These are phyloP conservation scores for Drosophila orosa DNA, from an alignment of 1,140 invertebrate genomes.

Conservation along the genomic window DNA sequence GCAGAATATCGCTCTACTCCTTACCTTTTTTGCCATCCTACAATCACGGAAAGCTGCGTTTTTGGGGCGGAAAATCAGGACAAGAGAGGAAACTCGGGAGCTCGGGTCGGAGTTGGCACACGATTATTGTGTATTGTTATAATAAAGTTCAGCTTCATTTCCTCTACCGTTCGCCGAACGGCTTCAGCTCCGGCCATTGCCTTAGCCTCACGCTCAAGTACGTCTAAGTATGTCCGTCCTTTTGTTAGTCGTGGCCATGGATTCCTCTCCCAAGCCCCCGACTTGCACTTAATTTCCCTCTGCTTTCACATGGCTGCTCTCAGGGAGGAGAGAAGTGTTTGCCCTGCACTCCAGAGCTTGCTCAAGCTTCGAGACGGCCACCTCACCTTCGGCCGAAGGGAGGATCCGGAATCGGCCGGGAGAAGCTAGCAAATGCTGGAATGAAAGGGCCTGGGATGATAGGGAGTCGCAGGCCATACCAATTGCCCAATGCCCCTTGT, in stretches of 20 bases:
- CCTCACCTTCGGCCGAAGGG: constrained; percentile 41
- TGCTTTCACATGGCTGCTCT: constrained; percentile 52
- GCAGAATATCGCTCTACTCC: constrained; percentile 30
- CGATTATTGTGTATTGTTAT: constrained; percentile 75
- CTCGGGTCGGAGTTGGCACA: constrained; percentile 29
- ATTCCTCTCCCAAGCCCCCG: constrained; percentile 7
- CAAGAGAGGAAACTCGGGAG: constrained; percentile 10
- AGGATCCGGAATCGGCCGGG: background rate
- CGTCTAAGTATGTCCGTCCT: constrained; percentile 52
- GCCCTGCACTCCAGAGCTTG: constrained; percentile 59
- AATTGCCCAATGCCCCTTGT: background rate
- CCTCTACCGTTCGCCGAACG: constrained; percentile 37
- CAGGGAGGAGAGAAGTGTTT: constrained; percentile 57
- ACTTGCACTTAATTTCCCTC: constrained; percentile 74
- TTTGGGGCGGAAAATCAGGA: constrained; percentile 21
- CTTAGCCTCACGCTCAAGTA: constrained; percentile 28
- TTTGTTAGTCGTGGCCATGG: constrained; percentile 55
- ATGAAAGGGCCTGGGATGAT: background rate
- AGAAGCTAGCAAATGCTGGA: background rate
- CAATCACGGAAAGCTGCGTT: constrained; percentile 17
- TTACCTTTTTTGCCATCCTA: constrained; percentile 27
- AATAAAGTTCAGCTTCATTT: constrained; percentile 79
- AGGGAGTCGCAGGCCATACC: background rate
- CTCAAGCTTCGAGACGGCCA: constrained; percentile 36
- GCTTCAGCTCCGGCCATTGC: background rate